These are phyloP conservation scores for Edolisoma coerulescens DNA, from an alignment of 2,113 vertebrate species.

Conservation along the genomic window DNA sequence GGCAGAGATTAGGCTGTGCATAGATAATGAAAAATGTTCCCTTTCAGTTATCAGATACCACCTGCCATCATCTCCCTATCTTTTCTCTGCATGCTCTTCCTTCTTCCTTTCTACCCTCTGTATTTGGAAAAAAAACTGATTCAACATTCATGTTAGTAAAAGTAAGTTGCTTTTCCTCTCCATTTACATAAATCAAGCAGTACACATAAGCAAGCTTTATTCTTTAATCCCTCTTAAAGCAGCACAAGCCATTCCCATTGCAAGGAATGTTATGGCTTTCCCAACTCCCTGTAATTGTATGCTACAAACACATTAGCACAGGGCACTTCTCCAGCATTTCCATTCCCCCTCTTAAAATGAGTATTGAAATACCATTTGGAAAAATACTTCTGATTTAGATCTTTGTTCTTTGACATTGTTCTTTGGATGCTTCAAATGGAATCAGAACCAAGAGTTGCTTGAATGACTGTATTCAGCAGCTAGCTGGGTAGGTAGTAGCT, in stretches of 20 bases:
- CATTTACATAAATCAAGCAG: background rate
- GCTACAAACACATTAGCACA: background rate
- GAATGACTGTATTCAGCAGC: background rate
- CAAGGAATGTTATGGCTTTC: background rate
- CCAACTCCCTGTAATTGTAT: background rate
- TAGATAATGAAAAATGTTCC: background rate
- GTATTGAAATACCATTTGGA: background rate
- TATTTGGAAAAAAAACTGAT: background rate
- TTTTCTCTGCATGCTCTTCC: background rate
- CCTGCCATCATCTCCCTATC: background rate
- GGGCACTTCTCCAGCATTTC: background rate
- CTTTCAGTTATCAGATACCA: background rate
- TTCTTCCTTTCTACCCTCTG: background rate
- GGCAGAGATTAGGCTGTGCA: background rate
- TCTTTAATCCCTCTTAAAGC: background rate
- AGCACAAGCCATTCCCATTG: background rate
- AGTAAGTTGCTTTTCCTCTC: background rate
- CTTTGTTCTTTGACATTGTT: too few species aligned
- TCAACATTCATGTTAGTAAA: background rate
- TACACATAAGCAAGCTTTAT: background rate
- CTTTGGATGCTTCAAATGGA: background rate
- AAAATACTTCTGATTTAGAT: background rate
- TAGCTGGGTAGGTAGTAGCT: too few species aligned
- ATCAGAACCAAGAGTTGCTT: background rate
- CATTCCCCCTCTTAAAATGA: background rate